Conservation (phyloP, 2,113 vertebrate species). For the Ptyas mucosa region DNA sequence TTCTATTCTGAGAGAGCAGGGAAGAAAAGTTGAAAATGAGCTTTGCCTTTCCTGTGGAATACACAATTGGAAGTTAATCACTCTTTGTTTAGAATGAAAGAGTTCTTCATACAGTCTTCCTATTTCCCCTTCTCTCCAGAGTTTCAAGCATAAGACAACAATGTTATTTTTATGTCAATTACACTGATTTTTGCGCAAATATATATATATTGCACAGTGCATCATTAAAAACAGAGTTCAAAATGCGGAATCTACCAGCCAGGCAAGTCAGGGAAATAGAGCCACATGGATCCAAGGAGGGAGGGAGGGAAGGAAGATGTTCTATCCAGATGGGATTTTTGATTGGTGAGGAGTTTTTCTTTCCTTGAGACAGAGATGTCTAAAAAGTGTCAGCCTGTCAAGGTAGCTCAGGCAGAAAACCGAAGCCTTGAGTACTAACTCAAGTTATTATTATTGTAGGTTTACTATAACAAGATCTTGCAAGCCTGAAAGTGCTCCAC, state of each 20-base stretch:
- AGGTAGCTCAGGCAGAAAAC: neutral
- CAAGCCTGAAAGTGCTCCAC: neutral
- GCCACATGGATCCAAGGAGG: neutral
- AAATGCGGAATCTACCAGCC: neutral
- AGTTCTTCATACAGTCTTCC: neutral
- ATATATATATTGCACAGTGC: neutral
- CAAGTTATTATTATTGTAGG: neutral
- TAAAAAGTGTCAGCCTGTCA: neutral
- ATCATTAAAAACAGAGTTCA: neutral
- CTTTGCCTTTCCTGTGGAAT: conserved; percentile 18
- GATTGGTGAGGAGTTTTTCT: neutral
- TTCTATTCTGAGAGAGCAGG: neutral
- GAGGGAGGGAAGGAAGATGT: neutral
- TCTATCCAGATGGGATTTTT: neutral
- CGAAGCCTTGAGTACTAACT: neutral
- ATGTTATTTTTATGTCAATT: neutral
- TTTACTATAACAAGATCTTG: neutral
- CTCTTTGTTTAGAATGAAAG: neutral
- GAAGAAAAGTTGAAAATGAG: conserved; percentile 20
- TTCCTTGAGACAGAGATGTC: neutral
- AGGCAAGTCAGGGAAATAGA: neutral
- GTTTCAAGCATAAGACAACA: neutral
- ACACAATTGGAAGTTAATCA: conserved; percentile 11
- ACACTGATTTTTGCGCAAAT: neutral
- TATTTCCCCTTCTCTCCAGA: neutral